Evolutionary conservation across 1,140 invertebrate genomes (phyloP), one percentile per base, ranked within the genome.

Genomic region (Eupristina koningsbergeri): DNA sequence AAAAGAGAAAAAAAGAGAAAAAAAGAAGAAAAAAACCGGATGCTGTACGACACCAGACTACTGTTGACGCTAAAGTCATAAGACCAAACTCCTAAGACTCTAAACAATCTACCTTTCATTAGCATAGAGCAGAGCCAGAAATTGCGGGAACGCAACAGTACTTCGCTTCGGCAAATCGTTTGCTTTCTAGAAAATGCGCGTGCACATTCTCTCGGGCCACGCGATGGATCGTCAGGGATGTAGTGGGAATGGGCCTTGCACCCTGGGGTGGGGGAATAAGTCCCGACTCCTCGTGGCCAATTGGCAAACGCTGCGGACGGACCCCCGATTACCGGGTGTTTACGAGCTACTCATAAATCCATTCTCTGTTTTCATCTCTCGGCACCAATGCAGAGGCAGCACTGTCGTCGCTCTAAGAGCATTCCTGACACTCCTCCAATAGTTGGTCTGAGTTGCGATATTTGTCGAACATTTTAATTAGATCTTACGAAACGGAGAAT

Each of bases 71-170:
- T 31, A 34, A 36, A 67, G 7, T 3, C 17, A 22, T 36, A 36
- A 36, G 34, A 67, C 36, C 36, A 36, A 67, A 36, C 22, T 15
- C 64, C 64, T 0, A 5, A 5, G 7, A 6, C 34, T 67, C 64
- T 67, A 36, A 67, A 67, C 36, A 67, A 67, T 67, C 64, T 36
- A 67, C 17, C 64, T 67, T 67, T 67, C 64, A 67, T 67, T 67
- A 67, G 31, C 22, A 6, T 15, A 34, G 0, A 31, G n/a, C n/a
- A n/a, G 34, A 36, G 0, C 1, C 15, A 53, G 22, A 58, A 53
- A 22, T 19, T 22, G 34, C 29, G 11, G 34, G 29, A 31, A 36
- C 31, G 15, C 31, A 67, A 17, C 64, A 67, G 13, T 36, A 36
- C 64, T 34, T 67, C 36, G 29, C 64, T 67, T 67, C n/a, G 36